These are phyloP conservation scores for Laupala kohalensis DNA, from an alignment of 1,140 invertebrate species.

Conservation along the genomic window DNA sequence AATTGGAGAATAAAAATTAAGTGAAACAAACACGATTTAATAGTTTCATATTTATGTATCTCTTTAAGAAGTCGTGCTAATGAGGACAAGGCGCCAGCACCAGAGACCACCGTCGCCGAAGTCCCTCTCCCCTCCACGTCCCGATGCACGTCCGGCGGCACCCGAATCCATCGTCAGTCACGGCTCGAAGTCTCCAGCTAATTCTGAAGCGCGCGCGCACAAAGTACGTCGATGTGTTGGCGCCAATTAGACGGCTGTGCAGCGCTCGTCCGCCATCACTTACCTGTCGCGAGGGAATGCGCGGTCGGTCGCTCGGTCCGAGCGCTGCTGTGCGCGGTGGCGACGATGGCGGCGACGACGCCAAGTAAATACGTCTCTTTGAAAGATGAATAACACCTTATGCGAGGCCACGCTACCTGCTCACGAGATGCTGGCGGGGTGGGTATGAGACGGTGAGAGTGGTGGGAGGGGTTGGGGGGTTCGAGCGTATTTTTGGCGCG, in stretches of 20 bases:
- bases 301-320: too few relatives aligned
- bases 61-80: too few relatives aligned
- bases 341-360: too few relatives aligned
- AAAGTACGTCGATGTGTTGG: neutral
- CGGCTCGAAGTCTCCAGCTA: neutral
- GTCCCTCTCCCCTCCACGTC: neutral
- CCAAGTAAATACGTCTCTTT: neutral
- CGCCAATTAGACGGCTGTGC: neutral
- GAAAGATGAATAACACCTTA: neutral
- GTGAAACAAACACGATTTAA: too few relatives aligned
- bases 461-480: neutral
- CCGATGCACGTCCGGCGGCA: neutral
- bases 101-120: neutral
- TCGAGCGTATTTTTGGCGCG: neutral
- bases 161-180: neutral
- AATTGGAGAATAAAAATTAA: too few relatives aligned
- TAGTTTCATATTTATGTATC: too few relatives aligned
- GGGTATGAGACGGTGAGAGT: too few relatives aligned
- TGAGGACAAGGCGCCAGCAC: too few relatives aligned
- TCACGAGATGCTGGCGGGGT: neutral
- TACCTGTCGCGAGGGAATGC: neutral
- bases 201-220: neutral
- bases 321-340: too few relatives aligned
- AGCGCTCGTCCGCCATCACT: neutral
- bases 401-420: neutral